Evolutionary conservation across 2,797 vertebrate species (phyloP).

Genomic region (Euthynnus affinis): DNA sequence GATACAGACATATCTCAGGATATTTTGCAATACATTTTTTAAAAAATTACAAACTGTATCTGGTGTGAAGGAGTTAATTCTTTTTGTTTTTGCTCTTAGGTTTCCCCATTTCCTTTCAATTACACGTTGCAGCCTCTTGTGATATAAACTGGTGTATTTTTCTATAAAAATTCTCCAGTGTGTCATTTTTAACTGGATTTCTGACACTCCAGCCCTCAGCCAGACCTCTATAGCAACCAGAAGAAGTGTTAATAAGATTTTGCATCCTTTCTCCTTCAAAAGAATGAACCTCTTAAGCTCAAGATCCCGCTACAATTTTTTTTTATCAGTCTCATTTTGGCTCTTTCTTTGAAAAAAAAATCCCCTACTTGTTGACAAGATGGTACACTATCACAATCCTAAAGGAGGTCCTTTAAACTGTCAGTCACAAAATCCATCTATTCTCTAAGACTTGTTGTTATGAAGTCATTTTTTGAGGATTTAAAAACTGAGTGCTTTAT

Average conservation of each 20-base stretch:
- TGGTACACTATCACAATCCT: not conserved
- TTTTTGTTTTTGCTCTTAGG: not conserved
- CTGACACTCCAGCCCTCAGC: not conserved
- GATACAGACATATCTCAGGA: not conserved
- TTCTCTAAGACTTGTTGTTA: not conserved
- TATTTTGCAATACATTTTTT: not conserved
- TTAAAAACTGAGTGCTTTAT: too few relatives aligned
- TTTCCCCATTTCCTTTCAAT: conserved; percentile 6
- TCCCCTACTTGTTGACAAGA: not conserved
- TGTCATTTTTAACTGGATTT: not conserved
- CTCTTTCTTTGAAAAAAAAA: not conserved
- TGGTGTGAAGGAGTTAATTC: not conserved
- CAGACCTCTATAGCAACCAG: too few relatives aligned
- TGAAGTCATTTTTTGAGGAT: not conserved
- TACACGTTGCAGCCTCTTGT: not conserved
- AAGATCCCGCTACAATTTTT: not conserved
- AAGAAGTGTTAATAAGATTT: not conserved
- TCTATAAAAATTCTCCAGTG: not conserved
- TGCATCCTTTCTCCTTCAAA: not conserved
- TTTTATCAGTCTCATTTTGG: not conserved
- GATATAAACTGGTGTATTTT: not conserved
- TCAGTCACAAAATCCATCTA: not conserved
- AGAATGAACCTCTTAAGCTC: not conserved
- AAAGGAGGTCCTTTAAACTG: not conserved
- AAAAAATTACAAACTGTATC: not conserved